A percentile compares a stretch with the other conserved stretches of the same genome.
Evolutionary conservation across 2,797 vertebrate species (phyloP).

Genomic region (Sternarchorhynchus goeldii): DNA sequence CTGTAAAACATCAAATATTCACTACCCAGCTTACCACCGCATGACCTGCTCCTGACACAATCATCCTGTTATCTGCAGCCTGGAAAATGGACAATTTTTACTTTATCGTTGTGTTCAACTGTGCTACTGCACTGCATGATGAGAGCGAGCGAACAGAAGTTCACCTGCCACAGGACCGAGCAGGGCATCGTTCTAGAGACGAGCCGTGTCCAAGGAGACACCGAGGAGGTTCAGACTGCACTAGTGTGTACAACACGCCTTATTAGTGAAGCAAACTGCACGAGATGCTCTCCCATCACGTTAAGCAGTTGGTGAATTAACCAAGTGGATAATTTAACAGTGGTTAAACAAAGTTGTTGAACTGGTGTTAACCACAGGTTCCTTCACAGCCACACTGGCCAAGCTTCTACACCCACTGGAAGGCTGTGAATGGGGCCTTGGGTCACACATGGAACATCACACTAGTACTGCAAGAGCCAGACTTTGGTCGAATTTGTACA

Average conservation of each 20-base stretch:
- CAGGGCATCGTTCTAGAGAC: neutral
- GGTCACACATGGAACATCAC: neutral
- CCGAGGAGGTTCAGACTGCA: neutral
- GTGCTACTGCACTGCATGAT: too few species aligned
- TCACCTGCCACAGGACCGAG: neutral
- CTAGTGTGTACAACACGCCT: neutral
- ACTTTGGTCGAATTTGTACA: too few species aligned
- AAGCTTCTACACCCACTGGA: too few species aligned
- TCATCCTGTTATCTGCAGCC: neutral
- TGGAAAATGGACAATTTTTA: neutral
- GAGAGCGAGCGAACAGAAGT: neutral
- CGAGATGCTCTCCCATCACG: too few species aligned
- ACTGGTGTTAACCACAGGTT: neutral
- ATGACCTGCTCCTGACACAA: constrained; percentile 22
- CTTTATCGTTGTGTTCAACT: too few species aligned
- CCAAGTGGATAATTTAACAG: neutral
- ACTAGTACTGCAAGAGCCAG: neutral
- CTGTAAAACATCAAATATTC: constrained; percentile 32
- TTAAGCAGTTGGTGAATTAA: neutral
- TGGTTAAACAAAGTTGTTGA: neutral
- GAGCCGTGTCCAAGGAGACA: too few species aligned
- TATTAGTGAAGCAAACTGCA: too few species aligned
- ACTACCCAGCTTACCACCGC: constrained; percentile 24
- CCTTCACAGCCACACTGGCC: neutral
- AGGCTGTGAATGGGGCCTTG: neutral